Conservation (phyloP, 2,888 invertebrate species). For the Cheilosia urbana region DNA sequence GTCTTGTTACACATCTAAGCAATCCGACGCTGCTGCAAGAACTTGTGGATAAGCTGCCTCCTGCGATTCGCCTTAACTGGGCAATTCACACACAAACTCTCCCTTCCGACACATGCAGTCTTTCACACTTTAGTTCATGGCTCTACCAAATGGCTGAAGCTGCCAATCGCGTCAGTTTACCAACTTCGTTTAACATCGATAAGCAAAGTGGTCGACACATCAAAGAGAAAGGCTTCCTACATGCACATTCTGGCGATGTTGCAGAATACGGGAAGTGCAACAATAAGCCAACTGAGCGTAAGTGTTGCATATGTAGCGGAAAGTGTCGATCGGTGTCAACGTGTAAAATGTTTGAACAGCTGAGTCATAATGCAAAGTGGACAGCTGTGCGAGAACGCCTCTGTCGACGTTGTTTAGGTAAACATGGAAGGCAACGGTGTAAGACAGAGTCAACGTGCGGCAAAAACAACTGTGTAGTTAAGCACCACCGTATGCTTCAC, state of each 20-base stretch:
- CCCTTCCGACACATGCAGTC: neutral
- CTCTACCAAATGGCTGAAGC: constrained; percentile 66
- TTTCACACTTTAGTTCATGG: constrained; percentile 62
- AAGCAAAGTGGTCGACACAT: neutral
- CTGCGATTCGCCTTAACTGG: constrained; percentile 50
- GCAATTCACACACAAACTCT: constrained; percentile 23
- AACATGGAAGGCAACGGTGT: constrained; percentile 1
- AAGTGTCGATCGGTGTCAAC: neutral
- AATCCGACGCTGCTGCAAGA: constrained; percentile 65
- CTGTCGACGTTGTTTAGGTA: constrained; percentile 4
- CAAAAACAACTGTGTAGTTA: neutral
- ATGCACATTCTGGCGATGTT: constrained; percentile 15
- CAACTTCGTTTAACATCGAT: neutral
- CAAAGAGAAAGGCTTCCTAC: constrained; percentile 12
- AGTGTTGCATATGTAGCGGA: constrained; percentile 17
- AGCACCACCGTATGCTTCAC: constrained; percentile 6
- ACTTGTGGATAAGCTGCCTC: constrained; percentile 34
- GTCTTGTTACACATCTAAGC: constrained; percentile 11
- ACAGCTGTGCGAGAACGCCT: constrained; percentile 1
- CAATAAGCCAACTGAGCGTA: neutral
- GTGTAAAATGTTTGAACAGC: constrained; percentile 1
- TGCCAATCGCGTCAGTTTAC: constrained; percentile 51
- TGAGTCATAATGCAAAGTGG: neutral
- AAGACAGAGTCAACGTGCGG: constrained; percentile 1
- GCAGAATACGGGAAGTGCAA: neutral